phyloP scores from a whole-genome alignment of 2,797 vertebrate species.

The Phrynocephalus vlangalii region DNA sequence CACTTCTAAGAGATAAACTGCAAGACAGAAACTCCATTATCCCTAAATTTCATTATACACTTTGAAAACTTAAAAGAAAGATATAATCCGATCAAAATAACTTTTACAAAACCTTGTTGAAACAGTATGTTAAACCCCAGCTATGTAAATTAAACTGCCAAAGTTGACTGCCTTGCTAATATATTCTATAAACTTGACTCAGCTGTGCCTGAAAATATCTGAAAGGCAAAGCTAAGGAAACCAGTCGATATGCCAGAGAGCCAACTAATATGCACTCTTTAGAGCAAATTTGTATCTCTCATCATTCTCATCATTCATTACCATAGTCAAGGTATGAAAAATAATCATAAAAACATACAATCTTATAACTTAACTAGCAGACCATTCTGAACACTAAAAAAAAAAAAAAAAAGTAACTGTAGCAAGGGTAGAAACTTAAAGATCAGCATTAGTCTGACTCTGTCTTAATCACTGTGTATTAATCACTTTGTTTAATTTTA shows the following conservation, averaged over 20 bases:
- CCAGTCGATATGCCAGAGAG: neutral
- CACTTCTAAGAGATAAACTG: neutral
- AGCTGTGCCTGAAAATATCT: constrained; percentile 17
- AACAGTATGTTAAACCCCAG: constrained; percentile 11
- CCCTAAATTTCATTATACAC: constrained; percentile 12
- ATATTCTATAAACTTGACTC: neutral
- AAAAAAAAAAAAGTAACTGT: neutral
- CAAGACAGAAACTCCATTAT: constrained; percentile 9
- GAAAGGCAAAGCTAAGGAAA: neutral
- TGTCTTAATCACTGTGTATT: neutral
- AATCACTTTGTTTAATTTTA: neutral
- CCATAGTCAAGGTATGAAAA: neutral
- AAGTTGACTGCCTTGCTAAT: constrained; percentile 5
- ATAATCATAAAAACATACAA: neutral
- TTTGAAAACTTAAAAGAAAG: neutral
- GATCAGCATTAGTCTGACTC: neutral
- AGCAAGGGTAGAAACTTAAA: neutral
- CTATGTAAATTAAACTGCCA: constrained; percentile 16
- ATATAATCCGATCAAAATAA: neutral
- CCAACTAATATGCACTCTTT: neutral
- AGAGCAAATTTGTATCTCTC: neutral
- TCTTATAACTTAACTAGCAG: neutral
- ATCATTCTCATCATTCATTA: neutral
- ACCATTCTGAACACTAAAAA: neutral
- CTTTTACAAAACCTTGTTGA: constrained; percentile 12